Conservation (phyloP, 2,797 vertebrate species). For the Danio aesculapii region DNA sequence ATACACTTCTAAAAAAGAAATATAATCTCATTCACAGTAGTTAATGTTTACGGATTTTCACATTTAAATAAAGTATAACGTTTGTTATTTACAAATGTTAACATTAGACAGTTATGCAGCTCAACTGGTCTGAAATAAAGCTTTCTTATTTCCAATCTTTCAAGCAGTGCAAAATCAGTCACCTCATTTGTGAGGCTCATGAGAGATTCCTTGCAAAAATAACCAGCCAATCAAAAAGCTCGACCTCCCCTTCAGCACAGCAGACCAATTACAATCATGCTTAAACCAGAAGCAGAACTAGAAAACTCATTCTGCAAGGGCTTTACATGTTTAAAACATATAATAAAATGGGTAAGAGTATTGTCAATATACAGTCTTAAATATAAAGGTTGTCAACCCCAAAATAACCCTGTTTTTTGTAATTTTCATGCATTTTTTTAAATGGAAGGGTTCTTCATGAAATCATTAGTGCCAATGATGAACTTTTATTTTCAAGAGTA, state of each 20-base stretch:
- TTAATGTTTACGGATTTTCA: not conserved
- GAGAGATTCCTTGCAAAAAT: constrained; percentile 8
- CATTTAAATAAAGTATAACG: not conserved
- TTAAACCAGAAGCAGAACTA: not conserved
- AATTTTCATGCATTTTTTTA: no score
- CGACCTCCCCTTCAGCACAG: not conserved
- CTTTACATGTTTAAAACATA: not conserved
- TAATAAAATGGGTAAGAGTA: not conserved
- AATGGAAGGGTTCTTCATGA: no score
- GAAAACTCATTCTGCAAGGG: not conserved
- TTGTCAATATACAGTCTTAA: not conserved
- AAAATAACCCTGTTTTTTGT: no score
- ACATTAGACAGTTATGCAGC: not conserved
- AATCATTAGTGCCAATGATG: no score
- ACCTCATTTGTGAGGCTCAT: constrained; percentile 6
- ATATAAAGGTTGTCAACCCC: no score
- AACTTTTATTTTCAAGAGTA: not conserved
- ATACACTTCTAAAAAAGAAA: not conserved
- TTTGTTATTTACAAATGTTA: not conserved
- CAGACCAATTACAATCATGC: constrained; percentile 14
- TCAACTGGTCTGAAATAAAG: not conserved
- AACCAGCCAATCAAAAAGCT: constrained; percentile 8
- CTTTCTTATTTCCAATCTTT: not conserved
- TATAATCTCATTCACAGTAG: not conserved
- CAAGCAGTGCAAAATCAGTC: constrained; percentile 11